A percentile compares a stretch with the other conserved stretches of the same genome.
Conservation (phyloP, 2,888 invertebrate genomes). For the Pristionchus exspectatus region DNA sequence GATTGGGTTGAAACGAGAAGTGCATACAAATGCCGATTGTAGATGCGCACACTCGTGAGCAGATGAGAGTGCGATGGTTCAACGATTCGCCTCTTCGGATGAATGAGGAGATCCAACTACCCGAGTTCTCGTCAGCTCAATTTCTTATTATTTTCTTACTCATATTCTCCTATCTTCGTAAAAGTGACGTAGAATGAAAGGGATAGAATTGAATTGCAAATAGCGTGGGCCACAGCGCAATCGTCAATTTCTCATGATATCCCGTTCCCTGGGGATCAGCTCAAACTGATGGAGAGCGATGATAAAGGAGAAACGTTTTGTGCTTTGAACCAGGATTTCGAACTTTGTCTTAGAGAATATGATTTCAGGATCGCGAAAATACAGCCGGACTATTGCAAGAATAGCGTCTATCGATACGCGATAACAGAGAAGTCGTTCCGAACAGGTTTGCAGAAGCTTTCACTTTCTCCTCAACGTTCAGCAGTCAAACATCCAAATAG, state of each 20-base stretch:
- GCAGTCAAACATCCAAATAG: too few species aligned
- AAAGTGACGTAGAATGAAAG: neutral
- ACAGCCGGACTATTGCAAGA: conserved; percentile 67
- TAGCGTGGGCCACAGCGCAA: neutral
- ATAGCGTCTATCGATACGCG: conserved; percentile 72
- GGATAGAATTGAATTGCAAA: neutral
- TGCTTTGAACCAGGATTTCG: neutral
- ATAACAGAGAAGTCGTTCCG: conserved; percentile 69
- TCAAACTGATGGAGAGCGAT: neutral
- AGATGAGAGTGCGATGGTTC: conserved; percentile 77
- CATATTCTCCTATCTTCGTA: neutral
- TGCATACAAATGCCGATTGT: too few species aligned
- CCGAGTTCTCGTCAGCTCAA: conserved; percentile 65
- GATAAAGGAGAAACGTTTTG: neutral
- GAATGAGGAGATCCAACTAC: conserved; percentile 75
- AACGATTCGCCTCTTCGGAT: conserved; percentile 68
- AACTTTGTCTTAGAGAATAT: neutral
- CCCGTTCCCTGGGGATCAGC: neutral
- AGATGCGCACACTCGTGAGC: conserved; percentile 76
- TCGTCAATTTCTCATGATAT: neutral
- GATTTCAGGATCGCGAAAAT: conserved; percentile 62
- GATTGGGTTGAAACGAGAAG: too few species aligned
- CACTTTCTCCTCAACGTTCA: neutral
- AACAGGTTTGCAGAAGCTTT: conserved; percentile 60
- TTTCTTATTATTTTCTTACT: neutral